These are phyloP conservation scores for Volucella zonaria DNA, from an alignment of 2,888 invertebrate genomes.

Conservation along the genomic window DNA sequence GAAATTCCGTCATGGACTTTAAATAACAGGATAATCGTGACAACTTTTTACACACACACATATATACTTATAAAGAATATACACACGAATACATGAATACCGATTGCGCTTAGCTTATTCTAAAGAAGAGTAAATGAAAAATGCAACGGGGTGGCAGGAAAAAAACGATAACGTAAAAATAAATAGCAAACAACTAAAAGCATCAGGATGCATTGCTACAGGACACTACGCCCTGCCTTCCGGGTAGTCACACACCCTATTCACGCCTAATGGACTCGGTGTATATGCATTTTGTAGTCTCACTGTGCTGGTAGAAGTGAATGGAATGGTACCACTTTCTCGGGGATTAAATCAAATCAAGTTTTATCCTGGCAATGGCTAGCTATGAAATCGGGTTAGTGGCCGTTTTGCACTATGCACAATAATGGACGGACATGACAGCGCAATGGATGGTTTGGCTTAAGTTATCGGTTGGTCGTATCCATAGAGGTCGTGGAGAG, in stretches of 20 bases:
- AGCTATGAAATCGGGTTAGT: slow-evolving; percentile 69
- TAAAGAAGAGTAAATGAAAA: slow-evolving; percentile 36
- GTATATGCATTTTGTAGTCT: background rate
- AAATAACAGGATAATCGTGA: slow-evolving; percentile 74
- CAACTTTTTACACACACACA: slow-evolving; percentile 50
- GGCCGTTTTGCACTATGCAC: slow-evolving; percentile 67
- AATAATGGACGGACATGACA: slow-evolving; percentile 55
- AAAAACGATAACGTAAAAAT: slow-evolving; percentile 24
- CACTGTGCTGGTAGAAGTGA: background rate
- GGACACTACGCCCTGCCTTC: slow-evolving; percentile 67
- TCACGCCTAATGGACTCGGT: slow-evolving; percentile 26
- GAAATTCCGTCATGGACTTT: slow-evolving; percentile 70
- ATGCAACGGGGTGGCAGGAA: background rate
- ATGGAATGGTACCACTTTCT: slow-evolving; percentile 42
- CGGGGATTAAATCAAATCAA: slow-evolving; percentile 72
- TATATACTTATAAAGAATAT: background rate
- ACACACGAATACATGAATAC: too few species aligned
- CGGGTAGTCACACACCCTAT: slow-evolving; percentile 24
- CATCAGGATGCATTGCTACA: slow-evolving; percentile 65
- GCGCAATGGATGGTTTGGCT: slow-evolving; percentile 58
- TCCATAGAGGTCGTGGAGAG: background rate
- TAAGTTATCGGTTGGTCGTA: slow-evolving; percentile 43
- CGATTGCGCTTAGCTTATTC: slow-evolving; percentile 15
- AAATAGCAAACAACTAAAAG: slow-evolving; percentile 63
- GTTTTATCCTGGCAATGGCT: slow-evolving; percentile 62